Percentiles rank a stretch among this genome's conserved stretches.
Conservation (phyloP, 2,888 invertebrate genomes). For the Branchipolynoe longqiensis region DNA sequence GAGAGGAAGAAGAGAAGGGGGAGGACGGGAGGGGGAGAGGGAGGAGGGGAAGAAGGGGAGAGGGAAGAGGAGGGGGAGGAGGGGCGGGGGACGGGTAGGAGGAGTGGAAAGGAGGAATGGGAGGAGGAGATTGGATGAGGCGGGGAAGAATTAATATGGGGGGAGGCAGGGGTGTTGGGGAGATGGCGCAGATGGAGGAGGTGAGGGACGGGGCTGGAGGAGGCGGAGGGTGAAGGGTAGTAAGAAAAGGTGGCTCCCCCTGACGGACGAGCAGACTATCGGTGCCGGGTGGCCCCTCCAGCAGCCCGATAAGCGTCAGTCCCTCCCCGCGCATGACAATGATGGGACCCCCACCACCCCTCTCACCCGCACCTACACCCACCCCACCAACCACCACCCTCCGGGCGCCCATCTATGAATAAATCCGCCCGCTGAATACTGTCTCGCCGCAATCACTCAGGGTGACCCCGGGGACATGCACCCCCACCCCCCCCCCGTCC, state of each 20-base stretch:
- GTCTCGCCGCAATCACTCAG: conserved; percentile 25
- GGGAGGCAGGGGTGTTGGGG: too few species aligned
- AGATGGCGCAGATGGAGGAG: too few species aligned
- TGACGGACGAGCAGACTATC: too few species aligned
- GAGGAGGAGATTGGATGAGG: too few species aligned
- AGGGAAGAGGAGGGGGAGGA: conserved; percentile 63
- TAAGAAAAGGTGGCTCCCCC: too few species aligned
- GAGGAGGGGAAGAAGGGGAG: conserved; percentile 69
- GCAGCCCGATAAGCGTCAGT: background rate
- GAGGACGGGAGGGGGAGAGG: conserved; percentile 68
- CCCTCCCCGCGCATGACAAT: background rate
- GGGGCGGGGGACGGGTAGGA: too few species aligned
- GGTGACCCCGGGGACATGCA: background rate
- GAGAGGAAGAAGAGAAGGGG: conserved; percentile 59
- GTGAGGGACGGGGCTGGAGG: too few species aligned
- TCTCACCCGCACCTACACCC: background rate
- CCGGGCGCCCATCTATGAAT: background rate
- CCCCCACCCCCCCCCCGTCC: background rate
- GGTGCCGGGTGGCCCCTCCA: background rate
- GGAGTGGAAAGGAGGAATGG: too few species aligned
- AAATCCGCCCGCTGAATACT: background rate
- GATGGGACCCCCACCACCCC: conserved; percentile 5
- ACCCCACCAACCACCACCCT: background rate
- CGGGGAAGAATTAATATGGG: too few species aligned
- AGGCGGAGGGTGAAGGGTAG: too few species aligned